Evolutionary conservation across 2,113 vertebrate genomes (phyloP).

Genomic region (Bujurquina vittata): DNA sequence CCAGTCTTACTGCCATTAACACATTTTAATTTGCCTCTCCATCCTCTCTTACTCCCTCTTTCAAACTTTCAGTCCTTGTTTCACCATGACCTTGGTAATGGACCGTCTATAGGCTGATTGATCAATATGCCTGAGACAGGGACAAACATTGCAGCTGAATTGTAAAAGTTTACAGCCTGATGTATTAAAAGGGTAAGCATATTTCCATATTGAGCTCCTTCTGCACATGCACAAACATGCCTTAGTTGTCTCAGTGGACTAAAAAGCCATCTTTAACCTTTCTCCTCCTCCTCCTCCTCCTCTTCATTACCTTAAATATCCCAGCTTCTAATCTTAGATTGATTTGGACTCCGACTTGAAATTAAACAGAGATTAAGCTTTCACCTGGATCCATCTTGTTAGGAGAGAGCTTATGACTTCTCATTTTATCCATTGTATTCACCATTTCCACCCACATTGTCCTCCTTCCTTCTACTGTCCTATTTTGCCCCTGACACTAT

Average conservation of each 20-base stretch:
- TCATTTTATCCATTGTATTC: not conserved
- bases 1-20: slow-evolving; percentile 30
- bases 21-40: slow-evolving; percentile 40
- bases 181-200: not conserved
- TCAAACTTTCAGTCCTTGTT: slow-evolving; percentile 23
- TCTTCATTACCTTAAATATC: slow-evolving; percentile 10
- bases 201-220: not conserved
- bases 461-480: not conserved
- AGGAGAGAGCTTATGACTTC: not conserved
- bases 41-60: not conserved
- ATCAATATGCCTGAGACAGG: slow-evolving; percentile 10
- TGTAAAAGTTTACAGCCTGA: not conserved
- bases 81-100: slow-evolving; percentile 45
- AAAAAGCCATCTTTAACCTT: not conserved
- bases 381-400: slow-evolving; percentile 1
- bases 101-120: not conserved
- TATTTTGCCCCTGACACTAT: not conserved
- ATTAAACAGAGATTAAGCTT: slow-evolving; percentile 14
- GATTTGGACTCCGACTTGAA: slow-evolving; percentile 14
- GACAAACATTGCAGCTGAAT: not conserved
- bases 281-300: not conserved
- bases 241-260: not conserved
- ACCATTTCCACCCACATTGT: not conserved
- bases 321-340: not conserved
- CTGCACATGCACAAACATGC: not conserved